Evolutionary conservation across 2,888 invertebrate genomes (phyloP), one percentile per base, ranked within the genome.

Genomic region (Callinectes sapidus): DNA sequence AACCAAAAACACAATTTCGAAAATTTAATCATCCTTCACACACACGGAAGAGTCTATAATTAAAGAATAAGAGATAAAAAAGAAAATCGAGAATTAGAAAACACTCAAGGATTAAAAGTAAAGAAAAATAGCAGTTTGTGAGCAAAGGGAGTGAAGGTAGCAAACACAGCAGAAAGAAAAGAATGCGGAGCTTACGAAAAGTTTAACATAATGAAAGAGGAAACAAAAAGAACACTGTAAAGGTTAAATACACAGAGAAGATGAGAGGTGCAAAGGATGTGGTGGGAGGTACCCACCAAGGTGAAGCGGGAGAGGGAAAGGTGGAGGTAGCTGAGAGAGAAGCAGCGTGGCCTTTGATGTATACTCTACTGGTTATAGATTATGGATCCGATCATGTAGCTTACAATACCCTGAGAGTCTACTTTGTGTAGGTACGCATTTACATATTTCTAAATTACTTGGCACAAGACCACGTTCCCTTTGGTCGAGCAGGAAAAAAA

Each of bases 361-460:
- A 13, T 32, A 81, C 81, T 81, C 35, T 81, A 14, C 71, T 8
- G 71, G 8, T 81, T 35, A 81, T 35, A 81, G 32, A 35, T 32
- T 81, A 71, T 71, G 71, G n/a, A 71, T 71, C 28, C n/a, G 14
- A 81, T n/a, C 35, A 3, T n/a, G 14, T 35, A n/a, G 16, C 35
- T 16, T 81, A 71, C 81, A 81, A 32, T 81, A 81, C 2, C 71
- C 81, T 32, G 1, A 32, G 35, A 32, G 13, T 35, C 16, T 81
- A 35, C 81, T 16, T 81, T 35, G 35, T 81, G 81, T 35, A 14
- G 16, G 32, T 35, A 14, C 35, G 32, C 35, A 81, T 81, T 81
- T 81, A 81, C 81, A 81, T 81, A 81, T 16, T 18, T 71, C 32
- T 13, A 81, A 81, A 81, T 81, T 81, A 81, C 81, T 28, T 18